These are phyloP conservation scores for Ganaspis sp. DNA, from an alignment of 1,140 invertebrate species.

Conservation along the genomic window DNA sequence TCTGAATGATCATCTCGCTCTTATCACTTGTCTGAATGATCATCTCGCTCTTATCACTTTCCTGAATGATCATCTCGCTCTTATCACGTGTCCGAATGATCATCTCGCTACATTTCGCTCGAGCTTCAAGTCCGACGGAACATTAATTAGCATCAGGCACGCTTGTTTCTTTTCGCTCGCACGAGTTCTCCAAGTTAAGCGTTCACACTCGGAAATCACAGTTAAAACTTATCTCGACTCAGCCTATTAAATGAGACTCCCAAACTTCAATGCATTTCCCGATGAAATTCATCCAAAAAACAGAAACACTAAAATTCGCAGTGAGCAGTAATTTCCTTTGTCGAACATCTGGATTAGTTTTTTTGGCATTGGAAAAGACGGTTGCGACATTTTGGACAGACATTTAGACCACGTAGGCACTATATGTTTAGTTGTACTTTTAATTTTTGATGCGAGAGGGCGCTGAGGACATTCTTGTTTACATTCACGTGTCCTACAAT, in stretches of 20 bases:
- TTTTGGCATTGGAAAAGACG: too few relatives aligned
- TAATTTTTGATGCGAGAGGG: too few relatives aligned
- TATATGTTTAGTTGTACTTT: too few relatives aligned
- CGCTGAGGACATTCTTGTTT: too few relatives aligned
- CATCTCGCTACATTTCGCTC: neutral
- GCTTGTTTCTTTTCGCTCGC: constrained; percentile 12
- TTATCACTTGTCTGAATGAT: neutral
- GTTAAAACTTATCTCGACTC: constrained; percentile 38
- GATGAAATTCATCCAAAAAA: too few relatives aligned
- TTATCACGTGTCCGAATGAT: constrained; percentile 24
- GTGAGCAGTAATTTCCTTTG: too few relatives aligned
- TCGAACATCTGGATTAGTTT: too few relatives aligned
- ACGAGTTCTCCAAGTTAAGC: neutral
- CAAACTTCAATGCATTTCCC: neutral
- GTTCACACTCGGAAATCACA: constrained; percentile 61
- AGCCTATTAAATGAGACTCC: neutral
- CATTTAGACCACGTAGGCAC: too few relatives aligned
- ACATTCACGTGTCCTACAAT: too few relatives aligned
- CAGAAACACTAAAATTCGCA: too few relatives aligned
- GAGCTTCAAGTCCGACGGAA: neutral
- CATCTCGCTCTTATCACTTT: neutral
- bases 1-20: neutral
- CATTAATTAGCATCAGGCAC: constrained; percentile 30
- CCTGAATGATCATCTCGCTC: too few relatives aligned
- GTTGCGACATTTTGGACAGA: too few relatives aligned